Evolutionary conservation across 2,888 invertebrate genomes (phyloP), one percentile per base, ranked within the genome.

Genomic region (Amiota communis): DNA sequence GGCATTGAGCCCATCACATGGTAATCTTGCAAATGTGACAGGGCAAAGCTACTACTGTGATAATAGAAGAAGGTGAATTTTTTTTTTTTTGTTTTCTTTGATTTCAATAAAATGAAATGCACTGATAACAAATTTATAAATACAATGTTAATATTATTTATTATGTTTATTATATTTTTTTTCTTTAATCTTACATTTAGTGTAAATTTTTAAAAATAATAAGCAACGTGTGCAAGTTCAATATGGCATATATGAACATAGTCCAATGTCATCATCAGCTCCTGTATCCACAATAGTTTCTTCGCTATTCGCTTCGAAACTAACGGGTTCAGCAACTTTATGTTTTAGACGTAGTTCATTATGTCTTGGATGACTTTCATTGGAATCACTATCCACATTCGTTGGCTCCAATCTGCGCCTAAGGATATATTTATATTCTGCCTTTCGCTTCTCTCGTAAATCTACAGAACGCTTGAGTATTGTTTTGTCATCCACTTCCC

Each of bases 341-440:
- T 23, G 36, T 36, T 46, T 64, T 20, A 9, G 1, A 12, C 8
- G 46, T 3, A 8, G 46, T 15, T 64, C 13, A 36, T 15, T 47
- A 46, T 47, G 12, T 20, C 67, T 51, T 6, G 23, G 23, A 8
- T n/a, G 23, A 20, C 70, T 70, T 23, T 70, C 73, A 46, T 73
- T 67, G 1, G 73, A 70, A 23, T 70, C 12, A 15, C 59, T 59
- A 17, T 20, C 36, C 36, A 36, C 8, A 36, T 36, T 36, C 6
- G 6, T 2, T 59, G 59, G 23, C 17, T 17, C 2, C 23, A 59
- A 59, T 12, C 17, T 59, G 10, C 59, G 59, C 17, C 23, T 59
- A n/a, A 20, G 15, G 2, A n/a, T n/a, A n/a, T n/a, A n/a, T n/a
- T n/a, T n/a, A n/a, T n/a, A n/a, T n/a, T n/a, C n/a, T n/a, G 53